Evolutionary conservation across 2,888 invertebrate genomes (phyloP).

Genomic region (Pyrrhosoma nymphula): DNA sequence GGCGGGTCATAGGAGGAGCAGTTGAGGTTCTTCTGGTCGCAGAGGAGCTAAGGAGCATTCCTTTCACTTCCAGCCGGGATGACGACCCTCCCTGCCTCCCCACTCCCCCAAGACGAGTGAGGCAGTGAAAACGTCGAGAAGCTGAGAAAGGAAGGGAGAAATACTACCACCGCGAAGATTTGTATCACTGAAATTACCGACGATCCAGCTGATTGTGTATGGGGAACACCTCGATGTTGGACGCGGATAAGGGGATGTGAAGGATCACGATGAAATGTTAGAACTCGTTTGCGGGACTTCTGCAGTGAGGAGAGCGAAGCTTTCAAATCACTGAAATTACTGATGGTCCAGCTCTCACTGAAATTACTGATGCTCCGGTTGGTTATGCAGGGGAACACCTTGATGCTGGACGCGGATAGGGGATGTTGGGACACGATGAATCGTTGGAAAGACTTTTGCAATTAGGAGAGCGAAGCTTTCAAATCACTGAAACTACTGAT

Average conservation of each 20-base stretch:
- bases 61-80: slow-evolving; percentile 4
- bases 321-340: too few relatives aligned
- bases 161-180: background rate
- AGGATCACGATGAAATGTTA: background rate
- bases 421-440: background rate
- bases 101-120: background rate
- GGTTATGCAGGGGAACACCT: background rate
- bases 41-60: slow-evolving; percentile 41
- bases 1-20: slow-evolving; percentile 21
- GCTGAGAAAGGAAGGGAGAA: too few relatives aligned
- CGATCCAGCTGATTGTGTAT: background rate
- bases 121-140: too few relatives aligned
- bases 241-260: background rate
- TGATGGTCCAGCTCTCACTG: background rate
- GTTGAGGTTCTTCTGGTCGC: background rate
- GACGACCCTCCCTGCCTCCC: background rate
- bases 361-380: background rate
- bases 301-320: background rate
- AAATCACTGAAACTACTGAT: too few relatives aligned
- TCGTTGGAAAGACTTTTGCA: background rate
- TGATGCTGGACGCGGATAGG: too few relatives aligned
- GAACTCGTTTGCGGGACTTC: background rate
- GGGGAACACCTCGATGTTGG: too few relatives aligned
- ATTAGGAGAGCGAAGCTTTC: background rate
- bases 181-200: background rate